Percentiles rank a stretch among this genome's conserved stretches.
Evolutionary conservation across 2,113 vertebrate genomes (phyloP).

Genomic region (Maccullochella peelii): DNA sequence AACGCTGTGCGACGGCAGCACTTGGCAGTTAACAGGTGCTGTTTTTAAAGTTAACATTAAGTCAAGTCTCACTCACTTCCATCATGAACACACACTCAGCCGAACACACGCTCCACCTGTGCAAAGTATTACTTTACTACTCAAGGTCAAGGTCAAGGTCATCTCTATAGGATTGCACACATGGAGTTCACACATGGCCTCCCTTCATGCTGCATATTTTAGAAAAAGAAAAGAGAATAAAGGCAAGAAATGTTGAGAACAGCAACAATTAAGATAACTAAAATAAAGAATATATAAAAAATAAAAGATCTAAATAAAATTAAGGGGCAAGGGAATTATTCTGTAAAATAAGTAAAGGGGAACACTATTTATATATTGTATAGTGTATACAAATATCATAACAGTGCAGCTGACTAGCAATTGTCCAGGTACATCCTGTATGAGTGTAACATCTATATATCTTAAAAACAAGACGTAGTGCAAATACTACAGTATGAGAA

Average conservation of each 20-base stretch:
- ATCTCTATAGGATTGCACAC: not conserved
- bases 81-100: not conserved
- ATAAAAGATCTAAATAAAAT: not conserved
- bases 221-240: not conserved
- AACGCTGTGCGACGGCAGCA: slow-evolving; percentile 34
- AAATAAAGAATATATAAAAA: not conserved
- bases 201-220: not conserved
- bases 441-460: not conserved
- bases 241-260: not conserved
- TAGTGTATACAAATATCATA: not conserved
- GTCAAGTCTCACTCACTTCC: slow-evolving; percentile 12
- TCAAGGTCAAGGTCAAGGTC: slow-evolving; percentile 62
- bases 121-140: slow-evolving; percentile 14
- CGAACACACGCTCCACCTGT: not conserved
- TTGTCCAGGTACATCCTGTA: not conserved
- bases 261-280: not conserved
- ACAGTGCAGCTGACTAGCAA: not conserved
- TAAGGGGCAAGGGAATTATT: not conserved
- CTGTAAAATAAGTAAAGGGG: not conserved
- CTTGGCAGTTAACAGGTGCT: slow-evolving; percentile 23
- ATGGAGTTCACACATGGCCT: not conserved
- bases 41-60: slow-evolving; percentile 43
- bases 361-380: not conserved
- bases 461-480: not conserved
- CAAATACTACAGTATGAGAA: not conserved